Evolutionary conservation across 2,888 invertebrate genomes (phyloP).

Genomic region (Megamerina dolium): DNA sequence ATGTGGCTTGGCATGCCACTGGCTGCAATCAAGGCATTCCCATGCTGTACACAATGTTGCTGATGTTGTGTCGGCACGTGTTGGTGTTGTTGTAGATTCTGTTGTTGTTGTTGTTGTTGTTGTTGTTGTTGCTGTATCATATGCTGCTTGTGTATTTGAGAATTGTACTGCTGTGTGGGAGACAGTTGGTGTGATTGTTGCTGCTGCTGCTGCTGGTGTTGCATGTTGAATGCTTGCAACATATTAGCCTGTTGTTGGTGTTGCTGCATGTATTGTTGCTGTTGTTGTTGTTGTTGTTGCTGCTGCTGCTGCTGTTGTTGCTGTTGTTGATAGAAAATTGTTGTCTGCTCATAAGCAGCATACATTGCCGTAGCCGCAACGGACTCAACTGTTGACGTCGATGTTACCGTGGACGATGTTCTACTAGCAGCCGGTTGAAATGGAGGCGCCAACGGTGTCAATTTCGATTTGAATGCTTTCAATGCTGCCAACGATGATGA

Average conservation of each 20-base stretch:
- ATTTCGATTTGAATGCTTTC: slow-evolving; percentile 38
- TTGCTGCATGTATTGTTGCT: slow-evolving; percentile 18
- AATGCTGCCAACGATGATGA: slow-evolving; percentile 16
- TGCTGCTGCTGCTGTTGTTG: slow-evolving; percentile 22
- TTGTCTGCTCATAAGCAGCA: slow-evolving; percentile 36
- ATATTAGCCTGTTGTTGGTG: slow-evolving; percentile 18
- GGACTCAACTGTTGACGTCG: slow-evolving; percentile 10
- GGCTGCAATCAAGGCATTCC: slow-evolving; percentile 36
- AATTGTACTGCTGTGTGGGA: slow-evolving; percentile 14
- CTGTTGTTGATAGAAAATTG: slow-evolving; percentile 32
- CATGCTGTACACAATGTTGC: slow-evolving; percentile 36
- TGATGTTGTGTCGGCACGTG: slow-evolving; percentile 12
- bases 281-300: slow-evolving; percentile 21
- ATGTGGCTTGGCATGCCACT: slow-evolving; percentile 27
- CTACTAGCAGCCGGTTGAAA: slow-evolving; percentile 35
- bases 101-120: slow-evolving; percentile 16
- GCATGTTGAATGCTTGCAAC: slow-evolving; percentile 16
- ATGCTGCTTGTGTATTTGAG: slow-evolving; percentile 17
- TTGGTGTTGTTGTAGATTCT: slow-evolving; percentile 13
- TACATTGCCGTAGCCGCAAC: slow-evolving; percentile 14
- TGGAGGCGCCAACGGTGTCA: slow-evolving; percentile 40
- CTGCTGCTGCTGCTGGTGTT: slow-evolving; percentile 21
- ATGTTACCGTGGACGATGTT: slow-evolving; percentile 8
- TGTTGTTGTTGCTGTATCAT: slow-evolving; percentile 20
- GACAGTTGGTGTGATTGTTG: slow-evolving; percentile 24